phyloP scores from a whole-genome alignment of 64 coral and sea anemone genomes.

The Catalaphyllia jardinei region DNA sequence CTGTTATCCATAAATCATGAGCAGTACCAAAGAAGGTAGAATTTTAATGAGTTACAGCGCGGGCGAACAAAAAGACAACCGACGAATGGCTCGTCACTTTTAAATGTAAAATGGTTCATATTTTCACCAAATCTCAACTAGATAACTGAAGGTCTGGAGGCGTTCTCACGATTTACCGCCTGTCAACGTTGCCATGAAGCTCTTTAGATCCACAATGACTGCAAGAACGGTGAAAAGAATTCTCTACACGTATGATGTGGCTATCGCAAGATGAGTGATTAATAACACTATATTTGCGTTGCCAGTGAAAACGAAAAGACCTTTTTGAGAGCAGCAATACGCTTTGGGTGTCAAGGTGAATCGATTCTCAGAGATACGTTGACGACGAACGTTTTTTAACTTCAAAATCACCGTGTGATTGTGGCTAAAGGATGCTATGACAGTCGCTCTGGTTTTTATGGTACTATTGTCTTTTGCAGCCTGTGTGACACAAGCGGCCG shows the following conservation, averaged over 20 bases:
- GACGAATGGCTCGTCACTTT: not conserved
- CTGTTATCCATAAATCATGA: constrained; percentile 43
- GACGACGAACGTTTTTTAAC: not conserved
- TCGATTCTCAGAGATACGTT: not conserved
- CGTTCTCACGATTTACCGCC: too few species aligned
- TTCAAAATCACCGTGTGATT: not conserved
- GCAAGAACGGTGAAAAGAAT: not conserved
- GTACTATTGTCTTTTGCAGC: not conserved
- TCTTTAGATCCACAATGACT: not conserved
- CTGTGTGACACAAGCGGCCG: not conserved
- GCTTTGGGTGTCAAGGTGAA: not conserved
- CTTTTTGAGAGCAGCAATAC: not conserved
- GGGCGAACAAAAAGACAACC: not conserved
- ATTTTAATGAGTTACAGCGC: constrained; percentile 34
- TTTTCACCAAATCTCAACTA: too few species aligned
- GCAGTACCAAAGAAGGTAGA: not conserved
- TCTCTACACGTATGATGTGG: not conserved
- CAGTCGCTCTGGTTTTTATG: not conserved
- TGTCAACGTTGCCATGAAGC: not conserved
- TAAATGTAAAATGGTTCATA: not conserved
- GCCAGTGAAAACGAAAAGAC: not conserved
- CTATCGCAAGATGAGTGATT: not conserved
- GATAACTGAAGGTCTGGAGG: too few species aligned
- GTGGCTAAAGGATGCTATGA: constrained; percentile 33
- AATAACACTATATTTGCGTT: not conserved